Percentiles rank a stretch among this genome's conserved stretches.
Evolutionary conservation across 2,113 vertebrate species (phyloP).

Genomic region (Nettapus auritus): DNA sequence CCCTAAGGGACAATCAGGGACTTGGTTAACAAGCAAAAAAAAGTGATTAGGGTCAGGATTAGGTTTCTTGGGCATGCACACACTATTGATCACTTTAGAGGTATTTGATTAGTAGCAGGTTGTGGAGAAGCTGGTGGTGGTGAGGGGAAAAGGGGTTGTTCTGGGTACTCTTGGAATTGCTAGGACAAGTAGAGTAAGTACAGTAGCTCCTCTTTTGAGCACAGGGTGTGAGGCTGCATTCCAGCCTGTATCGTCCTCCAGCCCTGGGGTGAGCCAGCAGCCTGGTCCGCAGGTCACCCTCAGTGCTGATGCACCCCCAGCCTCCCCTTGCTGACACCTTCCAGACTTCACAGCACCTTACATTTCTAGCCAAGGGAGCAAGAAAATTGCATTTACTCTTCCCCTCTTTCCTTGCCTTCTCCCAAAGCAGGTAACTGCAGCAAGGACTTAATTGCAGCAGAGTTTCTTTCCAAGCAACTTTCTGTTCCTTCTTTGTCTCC

Average conservation of each 20-base stretch:
- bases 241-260: not conserved
- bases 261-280: not conserved
- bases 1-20: conserved; percentile 56
- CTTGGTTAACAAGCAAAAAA: not conserved
- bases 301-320: not conserved
- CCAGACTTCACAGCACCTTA: not conserved
- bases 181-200: not conserved
- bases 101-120: not conserved
- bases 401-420: not conserved
- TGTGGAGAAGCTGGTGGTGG: not conserved
- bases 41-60: not conserved
- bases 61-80: not conserved
- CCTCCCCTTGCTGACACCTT: not conserved
- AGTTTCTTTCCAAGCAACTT: not conserved
- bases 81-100: not conserved
- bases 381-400: not conserved
- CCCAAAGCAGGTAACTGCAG: not conserved
- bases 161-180: not conserved
- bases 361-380: not conserved
- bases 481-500: not conserved
- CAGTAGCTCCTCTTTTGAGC: not conserved
- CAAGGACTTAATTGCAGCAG: not conserved
- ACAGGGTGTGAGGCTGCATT: not conserved
- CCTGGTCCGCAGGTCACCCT: not conserved
- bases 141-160: not conserved